Base-by-base conservation (phyloP, 2,113 vertebrate species). In the Phrynosoma blainvillii region DNA sequence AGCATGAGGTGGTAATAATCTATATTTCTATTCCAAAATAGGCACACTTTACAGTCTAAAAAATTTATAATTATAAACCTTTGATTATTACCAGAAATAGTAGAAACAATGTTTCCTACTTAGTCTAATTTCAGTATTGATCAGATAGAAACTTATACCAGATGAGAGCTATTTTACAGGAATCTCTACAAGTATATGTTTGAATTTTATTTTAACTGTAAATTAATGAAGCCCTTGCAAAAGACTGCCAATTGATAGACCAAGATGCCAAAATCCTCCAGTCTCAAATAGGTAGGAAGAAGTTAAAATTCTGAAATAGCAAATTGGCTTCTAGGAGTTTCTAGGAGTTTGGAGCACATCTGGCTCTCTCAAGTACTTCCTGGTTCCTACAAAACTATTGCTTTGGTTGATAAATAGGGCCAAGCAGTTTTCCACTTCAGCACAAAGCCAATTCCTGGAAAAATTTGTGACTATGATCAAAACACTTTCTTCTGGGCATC, bases 1-100 rank as follows among this genome's bases (percentile, higher is more conserved):
- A 92, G 86, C 82, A 65, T 92, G 86, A 90, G 66, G 73, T 81
- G 8, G 70, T 65, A 90, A 93, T 88, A 93, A 90, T 79, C 71
- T 90, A 79, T 88, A 90, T 87, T 93, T 79, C 74, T n/a, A 88
- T 82, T 73, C 84, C 91, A 65, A 89, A 85, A 70, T 90, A 79
- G 84, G 83, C 87, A 76, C 27, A 36, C 82, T 90, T 89, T 71
- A 74, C n/a, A 84, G 5, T 78, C 59, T 85, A 20, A 85, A 89
- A 91, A 82, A 84, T 59, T 77, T 84, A 88, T 78, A 88, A 89
- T 68, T 90, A 84, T 79, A 90, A 93, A 42, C 4, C 56, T 93
- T 88, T 94, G 78, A 71, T 84, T 92, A 93, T 70, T 79, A 89
- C 82, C 86, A 88, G 87, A 68, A 5, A 75, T 36, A 36, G 16